A percentile compares a stretch with the other conserved stretches of the same genome.
phyloP scores from a whole-genome alignment of 2,113 vertebrate species.

The Craseonycteris thonglongyai region DNA sequence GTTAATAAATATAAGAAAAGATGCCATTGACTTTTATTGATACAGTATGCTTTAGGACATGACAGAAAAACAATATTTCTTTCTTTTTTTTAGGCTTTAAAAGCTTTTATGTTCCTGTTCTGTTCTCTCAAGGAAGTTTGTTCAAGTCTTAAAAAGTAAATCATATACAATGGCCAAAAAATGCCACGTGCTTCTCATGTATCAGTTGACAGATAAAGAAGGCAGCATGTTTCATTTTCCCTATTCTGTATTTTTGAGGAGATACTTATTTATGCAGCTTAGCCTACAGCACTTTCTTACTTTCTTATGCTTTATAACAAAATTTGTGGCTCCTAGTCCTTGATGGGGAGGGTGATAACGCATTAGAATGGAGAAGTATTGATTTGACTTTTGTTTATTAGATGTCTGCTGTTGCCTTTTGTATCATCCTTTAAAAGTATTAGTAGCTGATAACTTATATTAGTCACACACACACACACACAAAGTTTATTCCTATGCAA shows the following conservation, averaged over 20 bases:
- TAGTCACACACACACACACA: too few relatives aligned
- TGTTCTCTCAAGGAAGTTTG: background rate
- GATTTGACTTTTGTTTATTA: background rate
- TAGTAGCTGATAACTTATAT: background rate
- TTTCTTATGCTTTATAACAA: background rate
- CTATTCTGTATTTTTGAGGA: background rate
- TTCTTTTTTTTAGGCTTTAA: slow-evolving; percentile 40
- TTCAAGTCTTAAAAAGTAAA: background rate
- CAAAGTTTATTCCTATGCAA: background rate
- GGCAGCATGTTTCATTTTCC: background rate
- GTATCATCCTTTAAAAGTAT: background rate
- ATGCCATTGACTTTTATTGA: slow-evolving; percentile 11
- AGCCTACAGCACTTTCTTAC: background rate
- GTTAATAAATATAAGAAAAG: slow-evolving; percentile 47
- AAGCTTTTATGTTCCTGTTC: background rate
- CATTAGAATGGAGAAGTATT: background rate
- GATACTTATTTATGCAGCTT: background rate
- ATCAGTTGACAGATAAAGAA: background rate
- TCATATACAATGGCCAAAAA: background rate
- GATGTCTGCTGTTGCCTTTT: background rate
- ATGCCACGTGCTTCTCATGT: background rate
- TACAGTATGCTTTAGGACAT: background rate
- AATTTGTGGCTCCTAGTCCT: background rate
- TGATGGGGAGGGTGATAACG: background rate
- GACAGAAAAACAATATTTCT: slow-evolving; percentile 36